Percentiles rank a stretch among this genome's conserved stretches.
These are phyloP conservation scores for Euplexia lucipara DNA, from an alignment of 2,888 invertebrate genomes.

Conservation along the genomic window DNA sequence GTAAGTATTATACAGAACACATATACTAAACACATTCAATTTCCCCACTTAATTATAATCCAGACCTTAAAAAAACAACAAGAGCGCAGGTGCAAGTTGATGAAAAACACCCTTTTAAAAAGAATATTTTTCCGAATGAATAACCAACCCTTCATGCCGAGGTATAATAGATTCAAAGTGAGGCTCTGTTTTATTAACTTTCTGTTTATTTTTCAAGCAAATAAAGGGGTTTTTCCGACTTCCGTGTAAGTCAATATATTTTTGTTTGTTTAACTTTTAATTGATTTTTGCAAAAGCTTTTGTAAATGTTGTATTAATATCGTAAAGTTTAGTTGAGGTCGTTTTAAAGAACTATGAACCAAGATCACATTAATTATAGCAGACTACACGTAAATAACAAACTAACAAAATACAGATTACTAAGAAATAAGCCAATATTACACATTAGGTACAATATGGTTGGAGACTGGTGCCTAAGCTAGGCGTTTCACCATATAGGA, in stretches of 20 bases:
- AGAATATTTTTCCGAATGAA: conserved; percentile 60
- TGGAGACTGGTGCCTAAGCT: too few species aligned
- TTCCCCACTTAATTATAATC: conserved; percentile 9
- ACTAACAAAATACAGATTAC: too few species aligned
- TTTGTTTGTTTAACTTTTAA: conserved; percentile 35
- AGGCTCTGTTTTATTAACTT: conserved; percentile 54
- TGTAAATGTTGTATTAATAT: too few species aligned
- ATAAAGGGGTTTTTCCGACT: conserved; percentile 40
- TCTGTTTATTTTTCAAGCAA: conserved; percentile 52
- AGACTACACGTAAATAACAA: too few species aligned
- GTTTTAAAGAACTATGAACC: too few species aligned
- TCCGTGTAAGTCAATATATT: conserved; percentile 22
- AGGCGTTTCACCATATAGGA: too few species aligned
- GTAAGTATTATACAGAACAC: too few species aligned
- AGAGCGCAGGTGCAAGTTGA: conserved; percentile 59
- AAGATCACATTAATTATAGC: too few species aligned
- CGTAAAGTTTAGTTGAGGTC: too few species aligned
- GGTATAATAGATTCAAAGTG: conserved; percentile 62
- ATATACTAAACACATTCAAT: background rate
- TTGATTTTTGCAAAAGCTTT: background rate
- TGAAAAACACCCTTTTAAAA: conserved; percentile 55
- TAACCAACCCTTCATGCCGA: conserved; percentile 53
- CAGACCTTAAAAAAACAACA: conserved; percentile 37
- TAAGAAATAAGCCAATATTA: too few species aligned
- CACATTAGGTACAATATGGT: too few species aligned